Percentiles rank a stretch among this genome's conserved stretches.
Conservation (phyloP, 2,888 invertebrate species). For the Drosophila aldrichi region DNA sequence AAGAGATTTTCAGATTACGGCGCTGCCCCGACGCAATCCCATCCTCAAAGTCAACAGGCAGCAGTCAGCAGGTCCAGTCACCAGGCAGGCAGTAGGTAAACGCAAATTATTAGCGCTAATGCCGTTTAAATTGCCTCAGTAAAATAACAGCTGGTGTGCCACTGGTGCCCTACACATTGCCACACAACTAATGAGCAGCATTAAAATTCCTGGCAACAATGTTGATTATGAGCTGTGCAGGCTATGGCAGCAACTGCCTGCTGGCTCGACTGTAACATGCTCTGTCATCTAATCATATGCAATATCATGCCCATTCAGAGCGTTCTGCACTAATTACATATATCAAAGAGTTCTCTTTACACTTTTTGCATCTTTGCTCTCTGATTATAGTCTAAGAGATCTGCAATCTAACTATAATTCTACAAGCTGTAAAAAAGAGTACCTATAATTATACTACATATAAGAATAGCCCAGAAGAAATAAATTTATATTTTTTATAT, state of each 20-base stretch:
- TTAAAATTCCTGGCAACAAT: slow-evolving; percentile 51
- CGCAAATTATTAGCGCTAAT: slow-evolving; percentile 66
- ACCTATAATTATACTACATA: no score
- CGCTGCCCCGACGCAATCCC: slow-evolving; percentile 5
- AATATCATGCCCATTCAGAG: not conserved
- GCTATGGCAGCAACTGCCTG: not conserved
- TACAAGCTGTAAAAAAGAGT: not conserved
- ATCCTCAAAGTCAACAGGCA: not conserved
- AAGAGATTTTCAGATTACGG: slow-evolving; percentile 58
- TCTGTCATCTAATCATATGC: slow-evolving; percentile 6
- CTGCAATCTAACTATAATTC: not conserved
- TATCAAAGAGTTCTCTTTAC: not conserved
- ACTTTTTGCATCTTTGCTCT: not conserved
- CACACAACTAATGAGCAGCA: slow-evolving; percentile 27
- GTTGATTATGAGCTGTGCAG: slow-evolving; percentile 32
- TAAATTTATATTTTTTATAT: no score
- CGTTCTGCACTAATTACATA: not conserved
- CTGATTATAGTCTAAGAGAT: no score
- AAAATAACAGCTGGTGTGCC: slow-evolving; percentile 61
- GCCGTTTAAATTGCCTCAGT: slow-evolving; percentile 59
- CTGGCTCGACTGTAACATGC: slow-evolving; percentile 17
- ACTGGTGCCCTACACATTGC: slow-evolving; percentile 5
- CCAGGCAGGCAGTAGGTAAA: slow-evolving; percentile 38
- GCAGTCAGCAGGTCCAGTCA: not conserved
- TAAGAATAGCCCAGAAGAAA: no score